Percentiles rank a stretch among this genome's conserved stretches.
These are phyloP conservation scores for Crotophaga sulcirostris DNA, from an alignment of 2,113 vertebrate species.

Conservation along the genomic window DNA sequence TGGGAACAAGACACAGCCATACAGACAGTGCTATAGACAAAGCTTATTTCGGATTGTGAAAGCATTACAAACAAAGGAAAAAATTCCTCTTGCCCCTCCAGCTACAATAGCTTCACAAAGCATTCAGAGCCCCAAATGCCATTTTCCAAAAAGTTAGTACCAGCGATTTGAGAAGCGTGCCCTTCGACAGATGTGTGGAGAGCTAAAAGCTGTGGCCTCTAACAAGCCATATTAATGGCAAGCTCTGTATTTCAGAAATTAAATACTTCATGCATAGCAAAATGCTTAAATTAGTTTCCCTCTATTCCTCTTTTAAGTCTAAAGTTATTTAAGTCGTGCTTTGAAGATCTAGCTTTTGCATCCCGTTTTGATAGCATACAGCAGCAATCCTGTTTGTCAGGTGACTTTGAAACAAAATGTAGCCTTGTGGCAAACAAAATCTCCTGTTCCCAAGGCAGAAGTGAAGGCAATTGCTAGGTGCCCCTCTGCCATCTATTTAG, in stretches of 20 bases:
- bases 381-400: background rate
- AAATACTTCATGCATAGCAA: background rate
- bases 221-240: background rate
- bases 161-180: background rate
- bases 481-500: background rate
- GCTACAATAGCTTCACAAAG: constrained; percentile 27
- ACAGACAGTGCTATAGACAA: constrained; percentile 38
- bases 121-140: constrained; percentile 11
- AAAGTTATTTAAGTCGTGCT: background rate
- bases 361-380: background rate
- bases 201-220: background rate
- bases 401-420: constrained; percentile 1
- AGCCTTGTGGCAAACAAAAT: background rate
- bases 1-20: constrained; percentile 17
- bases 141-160: background rate
- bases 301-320: background rate
- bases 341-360: constrained; percentile 46
- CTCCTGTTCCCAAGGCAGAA: constrained; percentile 12
- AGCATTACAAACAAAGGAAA: constrained; percentile 38
- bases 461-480: background rate
- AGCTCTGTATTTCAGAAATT: background rate
- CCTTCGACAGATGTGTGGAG: background rate
- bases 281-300: background rate
- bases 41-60: constrained; percentile 49
- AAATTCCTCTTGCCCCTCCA: constrained; percentile 17